Percentiles rank a stretch among this genome's conserved stretches.
Evolutionary conservation across 2,797 vertebrate species (phyloP).

Genomic region (Anableps anableps): DNA sequence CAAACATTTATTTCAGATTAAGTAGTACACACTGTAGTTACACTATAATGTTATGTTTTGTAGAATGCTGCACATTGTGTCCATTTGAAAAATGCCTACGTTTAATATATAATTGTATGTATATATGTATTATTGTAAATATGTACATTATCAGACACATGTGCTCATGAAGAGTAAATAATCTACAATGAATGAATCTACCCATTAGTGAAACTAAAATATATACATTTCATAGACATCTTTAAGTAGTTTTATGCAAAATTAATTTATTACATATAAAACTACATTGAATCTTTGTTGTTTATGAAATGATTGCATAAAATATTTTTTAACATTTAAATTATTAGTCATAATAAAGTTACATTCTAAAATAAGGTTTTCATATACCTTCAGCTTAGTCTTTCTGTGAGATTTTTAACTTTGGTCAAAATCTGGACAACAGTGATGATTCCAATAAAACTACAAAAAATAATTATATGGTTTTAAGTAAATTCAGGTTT

Average conservation of each 20-base stretch:
- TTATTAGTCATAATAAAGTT: background rate
- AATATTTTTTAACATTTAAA: background rate
- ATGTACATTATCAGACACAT: background rate
- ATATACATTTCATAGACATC: background rate
- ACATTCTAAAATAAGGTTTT: background rate
- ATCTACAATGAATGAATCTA: background rate
- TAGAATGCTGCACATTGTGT: background rate
- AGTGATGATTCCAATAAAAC: background rate
- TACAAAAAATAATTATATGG: background rate
- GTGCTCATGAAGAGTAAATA: background rate
- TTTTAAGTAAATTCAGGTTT: background rate
- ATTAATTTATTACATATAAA: background rate
- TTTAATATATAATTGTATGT: background rate
- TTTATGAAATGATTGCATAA: constrained; percentile 1
- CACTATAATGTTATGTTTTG: background rate
- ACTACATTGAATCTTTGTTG: background rate
- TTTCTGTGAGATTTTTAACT: background rate
- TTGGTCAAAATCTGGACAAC: background rate
- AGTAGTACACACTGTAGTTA: background rate
- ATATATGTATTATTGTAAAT: background rate
- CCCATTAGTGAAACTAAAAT: background rate
- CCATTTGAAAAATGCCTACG: background rate
- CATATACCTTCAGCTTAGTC: background rate
- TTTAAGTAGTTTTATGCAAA: background rate
- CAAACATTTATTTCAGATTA: background rate